Conservation (phyloP, 1,140 invertebrate genomes). For the Polypedilum pembai region DNA sequence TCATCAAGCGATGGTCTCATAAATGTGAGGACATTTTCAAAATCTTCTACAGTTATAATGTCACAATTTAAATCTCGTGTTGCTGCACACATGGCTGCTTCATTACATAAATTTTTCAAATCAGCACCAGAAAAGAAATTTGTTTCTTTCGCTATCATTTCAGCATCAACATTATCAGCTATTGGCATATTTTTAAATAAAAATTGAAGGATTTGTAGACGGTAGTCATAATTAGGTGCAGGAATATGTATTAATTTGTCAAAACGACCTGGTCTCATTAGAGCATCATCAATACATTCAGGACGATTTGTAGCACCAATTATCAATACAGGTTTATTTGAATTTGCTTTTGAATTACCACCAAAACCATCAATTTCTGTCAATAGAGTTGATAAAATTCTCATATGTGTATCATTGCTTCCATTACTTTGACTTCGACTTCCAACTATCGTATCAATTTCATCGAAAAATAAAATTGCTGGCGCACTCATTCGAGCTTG, state of each 20-base stretch:
- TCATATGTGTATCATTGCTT: slow-evolving; percentile 50
- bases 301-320: slow-evolving; percentile 71
- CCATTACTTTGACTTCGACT: slow-evolving; percentile 40
- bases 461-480: slow-evolving; percentile 66
- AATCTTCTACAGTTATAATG: slow-evolving; percentile 47
- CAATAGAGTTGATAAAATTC: slow-evolving; percentile 57
- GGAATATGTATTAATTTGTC: slow-evolving; percentile 69
- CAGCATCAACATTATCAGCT: slow-evolving; percentile 51
- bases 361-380: slow-evolving; percentile 64
- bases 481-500: slow-evolving; percentile 58
- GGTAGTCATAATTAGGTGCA: slow-evolving; percentile 55
- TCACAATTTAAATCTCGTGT: slow-evolving; percentile 47
- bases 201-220: slow-evolving; percentile 54
- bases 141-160: slow-evolving; percentile 52
- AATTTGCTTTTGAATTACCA: slow-evolving; percentile 2
- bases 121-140: slow-evolving; percentile 71
- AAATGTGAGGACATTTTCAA: slow-evolving; percentile 46
- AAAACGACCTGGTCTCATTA: slow-evolving; percentile 67
- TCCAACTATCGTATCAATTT: slow-evolving; percentile 60
- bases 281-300: slow-evolving; percentile 67
- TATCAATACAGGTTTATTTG: slow-evolving; percentile 49
- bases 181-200: slow-evolving; percentile 55
- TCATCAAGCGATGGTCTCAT: slow-evolving; percentile 49
- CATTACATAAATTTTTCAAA: slow-evolving; percentile 60
- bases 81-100: slow-evolving; percentile 60